Evolutionary conservation across 1,140 invertebrate genomes (phyloP), one percentile per base, ranked within the genome.

Genomic region (Bicyclus anynana): DNA sequence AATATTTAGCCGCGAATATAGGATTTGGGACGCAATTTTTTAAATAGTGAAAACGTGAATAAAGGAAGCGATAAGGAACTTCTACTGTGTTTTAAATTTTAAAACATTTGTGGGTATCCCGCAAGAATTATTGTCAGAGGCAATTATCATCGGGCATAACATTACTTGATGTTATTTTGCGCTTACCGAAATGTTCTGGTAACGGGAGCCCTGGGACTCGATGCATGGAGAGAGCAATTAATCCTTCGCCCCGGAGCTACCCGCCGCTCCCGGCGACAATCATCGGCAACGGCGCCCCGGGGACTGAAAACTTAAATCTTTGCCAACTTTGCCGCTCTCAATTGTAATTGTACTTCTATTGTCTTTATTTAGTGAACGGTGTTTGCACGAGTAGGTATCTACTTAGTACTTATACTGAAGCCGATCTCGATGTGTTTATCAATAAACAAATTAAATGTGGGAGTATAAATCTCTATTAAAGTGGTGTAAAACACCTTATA

Each of bases 241-340:
- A 87, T 81, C 74, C 72, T 57, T 72, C 64, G 17, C 37, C 35
- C 42, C 47, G 63, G 46, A 53, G 37, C 44, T 57, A 56, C 72
- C 64, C 63, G 66, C 33, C 16, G 67, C 74, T 71, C 78, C 66
- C 77, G 72, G 77, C 81, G 84, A 87, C 84, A 87, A 87, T 87
- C 83, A 86, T 71, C 23, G 62, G 21, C 56, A 84, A 87, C 71
- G 74, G 83, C 75, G 62, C 84, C 81, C 84, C 37, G 35, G 84
- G 81, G 84, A 87, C 40, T 59, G 69, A 74, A 75, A 83, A 87
- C 64, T 87, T 84, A 84, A 83, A 84, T 87, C 84, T 87, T 86
- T 74, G 76, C 80, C 72, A 86, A 84, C 71, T 80, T 71, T 54
- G 57, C 63, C 56, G 42, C 61, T 62, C 64, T 66, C 60, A 69